Evolutionary conservation across 1,140 invertebrate species (phyloP), one percentile per base, ranked within the genome.

Genomic region (Euura saliciscinereae): DNA sequence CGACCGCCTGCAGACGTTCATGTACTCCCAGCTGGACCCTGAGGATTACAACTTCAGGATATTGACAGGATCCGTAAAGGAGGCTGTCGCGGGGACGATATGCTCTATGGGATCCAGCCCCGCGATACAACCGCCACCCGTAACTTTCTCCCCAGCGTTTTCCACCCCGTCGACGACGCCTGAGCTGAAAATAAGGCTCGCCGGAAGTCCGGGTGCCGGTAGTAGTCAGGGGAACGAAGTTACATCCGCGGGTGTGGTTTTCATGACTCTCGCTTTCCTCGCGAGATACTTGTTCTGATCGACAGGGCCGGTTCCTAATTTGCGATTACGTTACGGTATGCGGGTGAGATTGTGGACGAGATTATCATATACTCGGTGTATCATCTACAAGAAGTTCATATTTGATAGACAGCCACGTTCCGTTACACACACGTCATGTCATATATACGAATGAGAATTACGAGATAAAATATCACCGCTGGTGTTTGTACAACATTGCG

Each of bases 31-130:
- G 44, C 80, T 95, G 51, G 88, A 94, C 80, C 79, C 85, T 0
- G 86, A 90, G 2, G 92, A 93, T 45, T 89, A 93, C 4, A 95
- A 95, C 78, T 95, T 93, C 77, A 90, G 93, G 73, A 90, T 95
- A 71, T 87, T 94, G 42, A 91, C 87, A 2, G 92, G 91, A 4
- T 89, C 89, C 0, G 90, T 93, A 0, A 77, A 89, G 2, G 91
- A 94, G 43, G 91, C 92, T 3, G 92, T 95, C 8, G 89, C 89
- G 71, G 90, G 91, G 6, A 94, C 93, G 0, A 90, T 91, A 2
- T 95, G 94, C 71, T 77, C 77, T 6, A 76, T 75, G 73, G 76
- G 76, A 59, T 68, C 70, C 2, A 13, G 28, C 28, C 28, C 28
- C 28, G 28, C 28, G 28, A 28, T 28, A 28, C 28, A 28, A 28